Base-by-base conservation (phyloP, 2,888 invertebrate genomes). In the Pollenia labialis region DNA sequence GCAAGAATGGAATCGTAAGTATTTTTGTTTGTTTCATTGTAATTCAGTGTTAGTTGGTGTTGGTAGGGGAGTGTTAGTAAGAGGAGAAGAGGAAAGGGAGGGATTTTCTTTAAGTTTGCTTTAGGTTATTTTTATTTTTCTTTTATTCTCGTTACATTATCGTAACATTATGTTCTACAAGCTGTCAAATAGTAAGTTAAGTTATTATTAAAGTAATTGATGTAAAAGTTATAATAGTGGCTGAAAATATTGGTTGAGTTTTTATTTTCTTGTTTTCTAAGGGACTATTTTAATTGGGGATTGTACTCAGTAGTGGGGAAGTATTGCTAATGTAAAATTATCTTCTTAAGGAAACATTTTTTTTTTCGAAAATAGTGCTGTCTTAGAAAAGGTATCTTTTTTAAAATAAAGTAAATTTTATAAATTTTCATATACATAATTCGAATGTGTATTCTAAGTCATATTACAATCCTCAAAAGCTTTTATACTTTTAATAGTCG, bases 1-100 rank as follows among this genome's bases (percentile, higher is more conserved):
- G 74, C 91, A 91, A 88, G 91, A 91, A 90, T 91, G 90, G 91
- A 92, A 92, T 92, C 89, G 92, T 92, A 92, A 92, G 92, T 92
- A 91, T 79, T 88, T 88, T 85, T 88, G 80, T 62, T 46, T 14
- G 6, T 32, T 18, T 12, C 12, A 7, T 44, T 16, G 7, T n/a
- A 16, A 14, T 8, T 18, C 7, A n/a, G 10, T 42, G 11, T 52
- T 42, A 32, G 62, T 44, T 52, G 1, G 32, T n/a, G 16, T 64
- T 71, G 40, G 11, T 32, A 12, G 16, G 12, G 40, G 12, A 12
- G 16, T n/a, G n/a, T n/a, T n/a, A n/a, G n/a, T 40, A 23, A 7
- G 8, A 44, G 11, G 4, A 32, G 11, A 0, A 48, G 4, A 32
- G 14, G 8, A 4, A 8, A 23, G 44, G 40, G 18, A 40, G 7